Conservation (phyloP, 2,797 vertebrate species). For the Mormyrops boulengeri region DNA sequence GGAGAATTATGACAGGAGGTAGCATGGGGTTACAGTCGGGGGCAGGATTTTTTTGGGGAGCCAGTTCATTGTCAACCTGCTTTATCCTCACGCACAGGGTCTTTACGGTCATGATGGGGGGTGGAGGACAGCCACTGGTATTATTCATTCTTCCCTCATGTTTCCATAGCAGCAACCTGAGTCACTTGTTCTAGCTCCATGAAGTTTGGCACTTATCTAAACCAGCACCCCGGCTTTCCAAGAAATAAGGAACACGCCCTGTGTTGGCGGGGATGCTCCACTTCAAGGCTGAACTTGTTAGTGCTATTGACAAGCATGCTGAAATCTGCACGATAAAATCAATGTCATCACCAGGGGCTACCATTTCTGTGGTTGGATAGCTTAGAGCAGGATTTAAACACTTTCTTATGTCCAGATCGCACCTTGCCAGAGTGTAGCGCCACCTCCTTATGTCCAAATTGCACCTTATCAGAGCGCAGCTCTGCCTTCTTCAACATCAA, state of each 20-base stretch:
- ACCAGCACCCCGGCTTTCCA: not conserved
- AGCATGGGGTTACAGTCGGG: not conserved
- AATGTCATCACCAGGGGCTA: not conserved
- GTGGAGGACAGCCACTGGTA: not conserved
- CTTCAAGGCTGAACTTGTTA: not conserved
- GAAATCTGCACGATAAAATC: not conserved
- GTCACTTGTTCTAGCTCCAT: not conserved
- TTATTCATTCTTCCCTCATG: not conserved
- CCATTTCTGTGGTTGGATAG: not conserved
- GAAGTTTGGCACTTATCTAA: not conserved
- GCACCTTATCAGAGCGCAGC: no score
- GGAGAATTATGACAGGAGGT: not conserved
- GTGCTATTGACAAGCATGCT: not conserved
- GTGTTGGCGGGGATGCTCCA: not conserved
- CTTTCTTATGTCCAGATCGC: not conserved
- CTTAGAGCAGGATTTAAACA: not conserved
- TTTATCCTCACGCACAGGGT: not conserved
- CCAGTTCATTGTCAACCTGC: not conserved
- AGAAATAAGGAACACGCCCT: not conserved
- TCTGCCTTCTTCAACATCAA: not conserved
- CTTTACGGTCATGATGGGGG: not conserved
- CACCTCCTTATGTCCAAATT: no score
- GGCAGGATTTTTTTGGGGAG: not conserved
- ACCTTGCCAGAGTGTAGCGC: no score
- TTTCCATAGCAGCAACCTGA: not conserved